phyloP scores from a whole-genome alignment of 2,888 invertebrate species.

The Heteromurus nitidus region DNA sequence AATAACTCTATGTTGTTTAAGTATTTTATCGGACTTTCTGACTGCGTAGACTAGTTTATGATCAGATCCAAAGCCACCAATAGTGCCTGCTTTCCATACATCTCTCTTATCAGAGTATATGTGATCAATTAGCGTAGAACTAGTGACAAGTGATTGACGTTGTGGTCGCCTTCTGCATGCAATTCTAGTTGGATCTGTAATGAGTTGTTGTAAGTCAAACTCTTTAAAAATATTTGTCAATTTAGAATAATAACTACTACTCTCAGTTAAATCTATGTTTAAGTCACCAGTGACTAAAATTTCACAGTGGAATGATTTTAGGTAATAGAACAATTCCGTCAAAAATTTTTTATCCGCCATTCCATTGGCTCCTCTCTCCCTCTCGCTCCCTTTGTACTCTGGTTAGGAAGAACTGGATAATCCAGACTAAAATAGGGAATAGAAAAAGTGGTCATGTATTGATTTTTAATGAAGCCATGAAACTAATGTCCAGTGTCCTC shows the following conservation, averaged over 20 bases:
- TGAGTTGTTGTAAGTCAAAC: not conserved
- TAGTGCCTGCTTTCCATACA: not conserved
- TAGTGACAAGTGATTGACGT: not conserved
- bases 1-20: not conserved
- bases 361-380: too few species aligned
- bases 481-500: not conserved
- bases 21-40: not conserved
- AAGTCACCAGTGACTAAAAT: constrained; percentile 1
- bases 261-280: not conserved
- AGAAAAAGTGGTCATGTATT: constrained; percentile 24
- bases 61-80: not conserved
- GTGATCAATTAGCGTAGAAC: constrained; percentile 6
- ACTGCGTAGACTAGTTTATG: not conserved
- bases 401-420: not conserved
- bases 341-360: too few species aligned
- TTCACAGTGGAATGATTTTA: not conserved
- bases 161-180: not conserved
- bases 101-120: not conserved
- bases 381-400: not conserved
- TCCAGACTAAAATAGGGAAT: not conserved
- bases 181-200: constrained; percentile 1
- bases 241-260: not conserved
- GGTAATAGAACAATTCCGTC: too few species aligned
- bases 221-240: not conserved
- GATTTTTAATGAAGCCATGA: constrained; percentile 52